These are phyloP conservation scores for Erebia epiphron DNA, from an alignment of 2,888 invertebrate species.

Conservation along the genomic window DNA sequence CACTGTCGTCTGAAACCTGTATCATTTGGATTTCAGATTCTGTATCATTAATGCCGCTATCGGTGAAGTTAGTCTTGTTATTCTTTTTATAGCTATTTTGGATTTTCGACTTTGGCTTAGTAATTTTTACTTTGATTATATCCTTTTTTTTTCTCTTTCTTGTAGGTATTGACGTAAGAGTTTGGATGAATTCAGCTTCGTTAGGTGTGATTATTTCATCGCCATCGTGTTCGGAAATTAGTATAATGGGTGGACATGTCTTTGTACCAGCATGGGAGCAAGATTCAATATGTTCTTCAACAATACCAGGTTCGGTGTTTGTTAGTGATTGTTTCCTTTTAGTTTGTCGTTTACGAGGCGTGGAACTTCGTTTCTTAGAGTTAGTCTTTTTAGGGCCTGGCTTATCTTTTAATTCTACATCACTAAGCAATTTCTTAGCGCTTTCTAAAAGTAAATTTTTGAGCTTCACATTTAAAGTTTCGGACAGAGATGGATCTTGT, in stretches of 20 bases:
- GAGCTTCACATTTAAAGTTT: constrained; percentile 61
- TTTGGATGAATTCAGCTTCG: constrained; percentile 26
- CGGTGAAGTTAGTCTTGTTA: constrained; percentile 34
- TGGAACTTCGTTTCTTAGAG: constrained; percentile 44
- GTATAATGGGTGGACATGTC: constrained; percentile 60
- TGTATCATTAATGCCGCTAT: constrained; percentile 63
- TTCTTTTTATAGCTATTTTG: constrained; percentile 33
- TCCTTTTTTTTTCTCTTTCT: constrained; percentile 59
- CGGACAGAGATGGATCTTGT: constrained; percentile 54
- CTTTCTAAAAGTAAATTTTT: constrained; percentile 66
- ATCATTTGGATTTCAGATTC: constrained; percentile 49
- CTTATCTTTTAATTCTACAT: constrained; percentile 16
- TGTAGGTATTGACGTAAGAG: constrained; percentile 42
- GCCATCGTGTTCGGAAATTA: constrained; percentile 41
- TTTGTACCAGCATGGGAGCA: constrained; percentile 55
- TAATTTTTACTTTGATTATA: constrained; percentile 72
- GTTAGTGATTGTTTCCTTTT: constrained; percentile 31
- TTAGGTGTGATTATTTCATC: constrained; percentile 40
- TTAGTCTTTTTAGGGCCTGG: constrained; percentile 42
- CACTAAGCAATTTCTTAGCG: constrained; percentile 56
- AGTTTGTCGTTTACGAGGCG: constrained; percentile 43
- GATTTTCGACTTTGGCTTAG: constrained; percentile 55
- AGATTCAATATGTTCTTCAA: constrained; percentile 61
- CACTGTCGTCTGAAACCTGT: constrained; percentile 51
- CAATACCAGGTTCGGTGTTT: constrained; percentile 51